Percentiles rank a stretch among this genome's conserved stretches.
Evolutionary conservation across 2,113 vertebrate species (phyloP).

Genomic region (Chaenocephalus aceratus): DNA sequence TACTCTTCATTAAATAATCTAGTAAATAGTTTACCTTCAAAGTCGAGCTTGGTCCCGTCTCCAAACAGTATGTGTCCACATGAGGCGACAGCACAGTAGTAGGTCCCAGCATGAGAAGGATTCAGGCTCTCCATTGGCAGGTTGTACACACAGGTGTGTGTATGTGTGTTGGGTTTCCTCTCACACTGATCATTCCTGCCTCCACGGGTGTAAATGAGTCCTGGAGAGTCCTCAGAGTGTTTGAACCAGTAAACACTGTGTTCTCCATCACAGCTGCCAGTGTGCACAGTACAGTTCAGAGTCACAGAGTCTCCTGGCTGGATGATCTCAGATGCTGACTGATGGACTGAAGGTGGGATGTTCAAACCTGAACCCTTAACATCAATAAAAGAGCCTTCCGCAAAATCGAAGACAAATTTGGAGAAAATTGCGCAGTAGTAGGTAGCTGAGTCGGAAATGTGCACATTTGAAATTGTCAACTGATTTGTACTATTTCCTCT

Average conservation of each 20-base stretch:
- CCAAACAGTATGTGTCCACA: too few relatives aligned
- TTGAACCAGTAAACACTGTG: slow-evolving; percentile 75
- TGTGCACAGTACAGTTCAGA: slow-evolving; percentile 66
- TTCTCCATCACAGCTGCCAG: slow-evolving; percentile 56
- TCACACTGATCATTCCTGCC: slow-evolving; percentile 47
- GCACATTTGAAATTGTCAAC: slow-evolving; percentile 31
- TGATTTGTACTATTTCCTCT: not conserved
- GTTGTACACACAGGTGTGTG: too few relatives aligned
- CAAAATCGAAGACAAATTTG: slow-evolving; percentile 21
- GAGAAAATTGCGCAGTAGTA: slow-evolving; percentile 41
- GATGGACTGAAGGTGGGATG: not conserved
- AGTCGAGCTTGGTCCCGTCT: too few relatives aligned
- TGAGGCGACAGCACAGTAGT: too few relatives aligned
- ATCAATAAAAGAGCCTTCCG: slow-evolving; percentile 27
- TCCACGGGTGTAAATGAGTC: slow-evolving; percentile 59
- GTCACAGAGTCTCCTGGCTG: slow-evolving; percentile 52
- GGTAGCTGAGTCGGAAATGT: slow-evolving; percentile 42
- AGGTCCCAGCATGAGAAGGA: too few relatives aligned
- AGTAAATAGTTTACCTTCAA: too few relatives aligned
- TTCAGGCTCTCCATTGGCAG: too few relatives aligned
- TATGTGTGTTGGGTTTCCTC: not conserved
- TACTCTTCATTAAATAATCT: too few relatives aligned
- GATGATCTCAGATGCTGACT: slow-evolving; percentile 19
- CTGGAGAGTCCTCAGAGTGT: slow-evolving; percentile 26
- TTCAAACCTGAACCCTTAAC: slow-evolving; percentile 5